Base-by-base conservation (phyloP, 2,113 vertebrate genomes). In the Ibidorhyncha struthersii region DNA sequence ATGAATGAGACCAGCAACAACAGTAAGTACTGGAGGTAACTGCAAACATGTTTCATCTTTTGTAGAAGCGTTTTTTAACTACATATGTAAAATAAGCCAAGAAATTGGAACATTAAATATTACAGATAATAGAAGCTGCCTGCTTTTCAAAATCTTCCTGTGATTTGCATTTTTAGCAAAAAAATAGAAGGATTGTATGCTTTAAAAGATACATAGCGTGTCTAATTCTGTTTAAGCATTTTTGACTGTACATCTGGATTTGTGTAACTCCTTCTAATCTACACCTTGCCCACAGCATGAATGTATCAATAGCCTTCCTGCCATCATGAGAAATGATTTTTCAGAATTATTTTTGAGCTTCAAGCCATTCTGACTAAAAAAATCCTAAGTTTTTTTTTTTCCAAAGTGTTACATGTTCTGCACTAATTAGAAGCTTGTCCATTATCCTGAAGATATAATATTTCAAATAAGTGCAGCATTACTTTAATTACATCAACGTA, bases 1-100 rank as follows among this genome's bases (percentile, higher is more conserved):
- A 70, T 27, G 66, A 96, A 90, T 80, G 38, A 91, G 78, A 94
- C 66, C 45, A 90, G 53, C 77, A 95, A 92, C n/a, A 87, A 38
- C 70, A 85, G n/a, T 29, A 61, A 93, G 52, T 34, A 67, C 3
- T 38, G 29, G 19, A 90, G 52, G 56, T 89, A 84, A 85, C 56
- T 59, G 66, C 43, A 89, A 92, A 74, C 4, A 8, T n/a, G 32
- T 76, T 96, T 82, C n/a, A 12, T 45, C 61, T 76, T 87, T 87
- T 90, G 29, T 83, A 88, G 29, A 79, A 69, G 11, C 18, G 1
- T 2, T 70, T 90, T 58, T 52, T 29, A 82, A 85, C 45, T 53
- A 61, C 86, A 17, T 70, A 62, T 1, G 19, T 62, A 78, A 58
- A 9, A 69, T 21, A 77, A 85, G 41, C 15, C 53, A 47, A 71